These are phyloP conservation scores for Melanotaenia pygmaea DNA, from an alignment of 2,797 vertebrate species.

Conservation along the genomic window DNA sequence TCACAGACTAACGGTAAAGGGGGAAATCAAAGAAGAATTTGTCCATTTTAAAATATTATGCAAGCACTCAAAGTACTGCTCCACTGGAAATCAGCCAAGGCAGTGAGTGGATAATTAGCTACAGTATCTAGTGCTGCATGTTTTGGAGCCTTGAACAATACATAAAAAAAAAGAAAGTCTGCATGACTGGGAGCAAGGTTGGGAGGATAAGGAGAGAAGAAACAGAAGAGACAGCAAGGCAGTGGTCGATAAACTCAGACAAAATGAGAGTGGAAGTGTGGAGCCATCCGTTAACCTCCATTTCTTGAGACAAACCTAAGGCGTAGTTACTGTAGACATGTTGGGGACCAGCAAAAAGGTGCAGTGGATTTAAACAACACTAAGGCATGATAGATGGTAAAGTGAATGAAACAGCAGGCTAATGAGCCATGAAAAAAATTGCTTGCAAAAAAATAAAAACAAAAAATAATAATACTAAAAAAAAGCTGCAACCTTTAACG, in stretches of 20 bases:
- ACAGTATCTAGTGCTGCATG: conserved; percentile 19
- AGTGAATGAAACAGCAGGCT: conserved; percentile 70
- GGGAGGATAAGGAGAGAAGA: conserved; percentile 46
- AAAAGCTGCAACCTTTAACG: too few species aligned
- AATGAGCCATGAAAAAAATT: conserved; percentile 75
- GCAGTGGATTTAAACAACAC: conserved; percentile 59
- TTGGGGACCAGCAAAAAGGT: conserved; percentile 64
- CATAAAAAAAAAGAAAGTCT: conserved; percentile 19
- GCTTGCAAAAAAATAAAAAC: too few species aligned
- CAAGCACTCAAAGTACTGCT: neutral
- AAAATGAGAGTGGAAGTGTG: conserved; percentile 67
- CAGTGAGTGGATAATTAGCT: conserved; percentile 22
- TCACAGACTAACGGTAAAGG: neutral
- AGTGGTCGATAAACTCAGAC: conserved; percentile 67
- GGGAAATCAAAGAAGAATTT: neutral
- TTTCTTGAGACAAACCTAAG: conserved; percentile 63
- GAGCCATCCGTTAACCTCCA: conserved; percentile 59
- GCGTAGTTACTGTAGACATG: conserved; percentile 70
- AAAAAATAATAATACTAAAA: too few species aligned
- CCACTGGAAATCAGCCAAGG: neutral
- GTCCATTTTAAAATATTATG: neutral
- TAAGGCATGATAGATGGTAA: conserved; percentile 68
- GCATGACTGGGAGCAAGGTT: conserved; percentile 28
- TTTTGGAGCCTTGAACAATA: conserved; percentile 39
- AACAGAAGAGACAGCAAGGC: conserved; percentile 46